Conservation (phyloP, 2,797 vertebrate species). For the Oreortyx pictus region DNA sequence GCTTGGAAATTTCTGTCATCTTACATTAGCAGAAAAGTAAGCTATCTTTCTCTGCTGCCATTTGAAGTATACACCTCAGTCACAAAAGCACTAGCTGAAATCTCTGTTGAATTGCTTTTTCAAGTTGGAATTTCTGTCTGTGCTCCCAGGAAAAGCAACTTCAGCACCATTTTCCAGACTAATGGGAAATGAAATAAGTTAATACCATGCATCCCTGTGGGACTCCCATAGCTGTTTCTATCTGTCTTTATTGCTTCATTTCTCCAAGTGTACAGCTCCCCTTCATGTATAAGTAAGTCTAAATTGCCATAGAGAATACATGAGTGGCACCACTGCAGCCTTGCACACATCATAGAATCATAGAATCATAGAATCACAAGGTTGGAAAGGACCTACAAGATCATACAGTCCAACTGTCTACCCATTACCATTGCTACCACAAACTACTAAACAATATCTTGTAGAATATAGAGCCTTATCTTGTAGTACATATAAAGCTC, state of each 20-base stretch:
- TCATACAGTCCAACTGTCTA: no score
- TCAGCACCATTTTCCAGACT: not conserved
- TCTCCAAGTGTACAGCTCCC: not conserved
- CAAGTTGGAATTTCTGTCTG: not conserved
- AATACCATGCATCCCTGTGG: not conserved
- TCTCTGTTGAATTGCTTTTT: not conserved
- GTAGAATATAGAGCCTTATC: no score
- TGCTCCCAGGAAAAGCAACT: not conserved
- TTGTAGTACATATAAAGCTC: fast-evolving
- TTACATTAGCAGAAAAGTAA: not conserved
- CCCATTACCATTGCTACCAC: no score
- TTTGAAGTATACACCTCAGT: not conserved
- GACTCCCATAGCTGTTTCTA: not conserved
- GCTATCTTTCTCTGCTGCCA: not conserved
- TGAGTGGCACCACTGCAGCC: not conserved
- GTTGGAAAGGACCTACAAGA: no score
- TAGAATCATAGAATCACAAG: no score
- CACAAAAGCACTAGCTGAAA: not conserved
- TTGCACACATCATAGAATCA: not conserved
- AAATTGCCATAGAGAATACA: not conserved
- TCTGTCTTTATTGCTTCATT: not conserved
- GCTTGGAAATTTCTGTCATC: not conserved
- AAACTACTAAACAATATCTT: no score
- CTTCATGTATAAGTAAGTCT: not conserved
- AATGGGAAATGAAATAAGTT: not conserved